Percentiles rank a stretch among this genome's conserved stretches.
phyloP scores from a whole-genome alignment of 2,113 vertebrate genomes.

The Phasianus colchicus region DNA sequence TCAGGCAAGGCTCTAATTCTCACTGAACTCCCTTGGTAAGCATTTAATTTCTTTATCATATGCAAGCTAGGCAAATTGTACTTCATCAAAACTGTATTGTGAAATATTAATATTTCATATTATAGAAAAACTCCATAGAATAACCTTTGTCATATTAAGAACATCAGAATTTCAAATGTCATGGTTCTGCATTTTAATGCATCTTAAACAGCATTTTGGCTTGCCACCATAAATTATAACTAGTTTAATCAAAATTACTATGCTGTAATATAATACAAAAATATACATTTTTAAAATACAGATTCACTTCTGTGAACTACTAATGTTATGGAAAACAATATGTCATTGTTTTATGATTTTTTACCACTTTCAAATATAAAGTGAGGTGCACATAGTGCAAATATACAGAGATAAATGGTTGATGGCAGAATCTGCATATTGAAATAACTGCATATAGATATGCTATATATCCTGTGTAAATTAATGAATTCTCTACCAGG shows the following conservation, averaged over 20 bases:
- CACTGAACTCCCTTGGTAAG: slow-evolving; percentile 83
- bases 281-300: slow-evolving; percentile 54
- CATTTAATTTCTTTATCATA: slow-evolving; percentile 88
- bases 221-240: slow-evolving; percentile 71
- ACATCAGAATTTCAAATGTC: slow-evolving; percentile 82
- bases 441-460: slow-evolving; percentile 8
- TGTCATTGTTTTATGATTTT: slow-evolving; percentile 15
- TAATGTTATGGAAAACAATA: slow-evolving; percentile 50
- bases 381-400: neutral
- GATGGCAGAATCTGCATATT: slow-evolving; percentile 15
- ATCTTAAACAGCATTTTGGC: slow-evolving; percentile 76
- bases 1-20: slow-evolving; percentile 83
- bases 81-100: slow-evolving; percentile 85
- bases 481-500: slow-evolving; percentile 24
- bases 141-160: slow-evolving; percentile 83
- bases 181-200: slow-evolving; percentile 81
- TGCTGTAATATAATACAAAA: slow-evolving; percentile 55
- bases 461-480: neutral
- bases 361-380: slow-evolving; percentile 45
- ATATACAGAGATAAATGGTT: slow-evolving; percentile 18
- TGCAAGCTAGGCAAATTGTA: slow-evolving; percentile 82
- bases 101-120: slow-evolving; percentile 87
- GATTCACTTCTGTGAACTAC: slow-evolving; percentile 55
- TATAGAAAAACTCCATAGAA: slow-evolving; percentile 82
- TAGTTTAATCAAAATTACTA: slow-evolving; percentile 68